Percentiles rank a stretch among this genome's conserved stretches.
phyloP scores from a whole-genome alignment of 1,140 invertebrate genomes.

The Tenebrio molitor region DNA sequence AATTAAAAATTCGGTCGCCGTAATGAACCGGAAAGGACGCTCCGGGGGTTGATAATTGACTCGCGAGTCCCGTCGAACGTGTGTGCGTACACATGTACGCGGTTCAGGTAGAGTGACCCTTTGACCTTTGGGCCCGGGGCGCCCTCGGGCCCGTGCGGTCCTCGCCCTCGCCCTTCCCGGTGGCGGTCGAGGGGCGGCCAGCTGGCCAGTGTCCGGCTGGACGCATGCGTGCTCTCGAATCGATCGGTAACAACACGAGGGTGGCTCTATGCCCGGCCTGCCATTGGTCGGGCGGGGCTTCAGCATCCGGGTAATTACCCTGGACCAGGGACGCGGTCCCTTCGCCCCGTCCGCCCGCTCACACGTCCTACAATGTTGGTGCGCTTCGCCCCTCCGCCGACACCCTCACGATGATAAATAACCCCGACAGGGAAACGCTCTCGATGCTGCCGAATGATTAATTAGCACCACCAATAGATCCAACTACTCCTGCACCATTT shows the following conservation, averaged over 20 bases:
- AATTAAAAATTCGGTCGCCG: background rate
- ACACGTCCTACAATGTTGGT: constrained; percentile 50
- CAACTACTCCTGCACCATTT: background rate
- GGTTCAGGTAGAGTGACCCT: constrained; percentile 42
- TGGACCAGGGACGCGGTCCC: constrained; percentile 57
- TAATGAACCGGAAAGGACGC: background rate
- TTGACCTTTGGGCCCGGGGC: constrained; percentile 47
- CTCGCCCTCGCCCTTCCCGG: constrained; percentile 44
- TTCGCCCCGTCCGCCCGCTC: constrained; percentile 45
- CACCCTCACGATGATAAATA: constrained; percentile 60
- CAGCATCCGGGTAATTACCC: constrained; percentile 65
- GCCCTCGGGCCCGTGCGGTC: constrained; percentile 39
- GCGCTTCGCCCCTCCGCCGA: constrained; percentile 15
- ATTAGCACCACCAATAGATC: constrained; percentile 56
- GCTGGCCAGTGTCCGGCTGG: constrained; percentile 58
- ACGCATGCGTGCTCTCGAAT: constrained; percentile 50
- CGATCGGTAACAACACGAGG: constrained; percentile 51
- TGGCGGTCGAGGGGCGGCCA: background rate
- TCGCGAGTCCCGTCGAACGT: background rate
- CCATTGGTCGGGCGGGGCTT: constrained; percentile 63
- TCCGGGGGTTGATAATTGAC: no score
- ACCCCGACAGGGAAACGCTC: constrained; percentile 64
- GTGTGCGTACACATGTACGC: constrained; percentile 1
- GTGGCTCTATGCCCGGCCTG: constrained; percentile 47
- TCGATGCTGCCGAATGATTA: constrained; percentile 66